phyloP scores from a whole-genome alignment of 1,140 invertebrate genomes.

The Galleria mellonella region DNA sequence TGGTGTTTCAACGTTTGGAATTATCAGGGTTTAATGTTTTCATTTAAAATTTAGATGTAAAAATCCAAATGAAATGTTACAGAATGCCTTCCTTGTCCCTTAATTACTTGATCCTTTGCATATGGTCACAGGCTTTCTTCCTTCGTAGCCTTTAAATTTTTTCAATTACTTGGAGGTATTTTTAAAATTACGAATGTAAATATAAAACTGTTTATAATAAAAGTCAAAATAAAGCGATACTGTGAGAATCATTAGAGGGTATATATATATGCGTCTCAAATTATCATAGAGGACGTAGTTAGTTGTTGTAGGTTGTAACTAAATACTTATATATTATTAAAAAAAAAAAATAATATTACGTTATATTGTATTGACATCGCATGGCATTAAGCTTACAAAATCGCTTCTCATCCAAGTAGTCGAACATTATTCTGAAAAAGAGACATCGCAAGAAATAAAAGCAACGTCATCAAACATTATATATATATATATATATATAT shows the following conservation, averaged over 20 bases:
- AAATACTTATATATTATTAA: slow-evolving; percentile 33
- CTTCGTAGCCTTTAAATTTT: slow-evolving; percentile 41
- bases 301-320: slow-evolving; percentile 61
- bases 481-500: background rate
- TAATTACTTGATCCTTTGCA: slow-evolving; percentile 42
- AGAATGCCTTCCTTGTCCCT: slow-evolving; percentile 34
- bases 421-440: slow-evolving; percentile 20
- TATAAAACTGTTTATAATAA: slow-evolving; percentile 66
- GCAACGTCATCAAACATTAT: slow-evolving; percentile 10
- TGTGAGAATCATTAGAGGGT: slow-evolving; percentile 71
- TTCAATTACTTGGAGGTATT: slow-evolving; percentile 40
- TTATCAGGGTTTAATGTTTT: slow-evolving; percentile 69
- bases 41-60: slow-evolving; percentile 51
- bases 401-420: slow-evolving; percentile 18
- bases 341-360: slow-evolving; percentile 27
- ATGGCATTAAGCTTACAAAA: slow-evolving; percentile 18
- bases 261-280: slow-evolving; percentile 54
- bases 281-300: slow-evolving; percentile 67
- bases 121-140: slow-evolving; percentile 42
- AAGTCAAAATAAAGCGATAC: slow-evolving; percentile 73
- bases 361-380: slow-evolving; percentile 39
- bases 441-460: slow-evolving; percentile 18
- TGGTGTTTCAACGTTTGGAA: slow-evolving; percentile 61
- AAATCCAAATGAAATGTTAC: slow-evolving; percentile 30
- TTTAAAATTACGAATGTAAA: slow-evolving; percentile 41